Evolutionary conservation across 2,113 vertebrate genomes (phyloP), one percentile per base, ranked within the genome.

Genomic region (Megaceryle torquata): DNA sequence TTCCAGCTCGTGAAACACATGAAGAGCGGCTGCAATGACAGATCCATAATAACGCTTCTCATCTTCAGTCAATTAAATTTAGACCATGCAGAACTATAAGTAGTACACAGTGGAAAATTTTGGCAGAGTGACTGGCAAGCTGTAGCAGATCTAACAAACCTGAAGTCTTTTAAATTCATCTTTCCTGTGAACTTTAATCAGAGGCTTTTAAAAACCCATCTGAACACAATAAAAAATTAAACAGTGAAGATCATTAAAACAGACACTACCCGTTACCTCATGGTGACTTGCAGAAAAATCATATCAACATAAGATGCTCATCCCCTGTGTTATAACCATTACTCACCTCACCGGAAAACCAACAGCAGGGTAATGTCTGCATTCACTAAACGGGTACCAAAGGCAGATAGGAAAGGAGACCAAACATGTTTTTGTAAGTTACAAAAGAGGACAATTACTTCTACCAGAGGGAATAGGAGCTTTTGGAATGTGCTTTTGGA

Each of bases 1-100:
- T 70, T 86, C 56, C 56, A 90, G 71, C 75, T 51, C 88, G 67
- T 46, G 82, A 91, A 83, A 88, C 69, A 50, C 20, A 67, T 24
- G 86, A 94, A 86, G 89, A 93, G 76, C 3, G 48, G 76, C 91
- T 78, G 86, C 90, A 88, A 21, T 78, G 90, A 90, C 79, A 95
- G 90, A 77, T 56, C 79, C 4, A 2, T 82, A 75, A 89, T 71
- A 86, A 81, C 20, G 76, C 82, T 93, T 91, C 88, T 89, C 88
- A 88, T 81, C 79, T 81, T 71, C 84, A 91, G 74, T 85, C 91
- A 94, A 91, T 94, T 96, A 91, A 91, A 90, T 91, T 88, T 88
- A 93, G 76, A 86, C 82, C 68, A 35, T 1, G 5, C 79, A 67
- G 89, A 94, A 90, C 79, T 78, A 3, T 31, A 44, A 87, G 81